These are phyloP conservation scores for Invenusta paracnida DNA, from an alignment of 2,888 invertebrate genomes.

Conservation along the genomic window DNA sequence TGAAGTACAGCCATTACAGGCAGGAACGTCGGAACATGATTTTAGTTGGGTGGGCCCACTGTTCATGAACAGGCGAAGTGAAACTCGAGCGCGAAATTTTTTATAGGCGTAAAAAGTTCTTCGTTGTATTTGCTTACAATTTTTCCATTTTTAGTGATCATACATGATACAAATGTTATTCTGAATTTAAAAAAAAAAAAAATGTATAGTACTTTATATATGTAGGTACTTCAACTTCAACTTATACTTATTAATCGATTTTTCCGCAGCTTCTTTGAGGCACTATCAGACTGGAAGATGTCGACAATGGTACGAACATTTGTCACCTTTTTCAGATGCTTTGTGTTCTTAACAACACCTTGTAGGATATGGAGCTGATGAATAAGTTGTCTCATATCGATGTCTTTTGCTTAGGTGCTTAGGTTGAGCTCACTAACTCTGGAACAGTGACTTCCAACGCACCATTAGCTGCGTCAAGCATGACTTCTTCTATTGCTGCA, in stretches of 20 bases:
- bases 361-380: background rate
- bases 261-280: background rate
- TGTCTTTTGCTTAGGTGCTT: background rate
- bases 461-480: background rate
- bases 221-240: background rate
- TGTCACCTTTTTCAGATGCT: background rate
- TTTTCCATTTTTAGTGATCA: background rate
- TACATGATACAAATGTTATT: background rate
- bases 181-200: background rate
- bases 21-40: background rate
- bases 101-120: background rate
- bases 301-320: background rate
- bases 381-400: background rate
- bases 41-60: background rate
- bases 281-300: background rate
- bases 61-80: no score
- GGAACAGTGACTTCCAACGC: background rate
- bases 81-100: background rate
- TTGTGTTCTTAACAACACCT: background rate
- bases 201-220: no score
- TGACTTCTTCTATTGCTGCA: background rate
- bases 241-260: background rate
- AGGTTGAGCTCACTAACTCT: background rate
- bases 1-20: no score
- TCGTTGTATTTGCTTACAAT: background rate